These are phyloP conservation scores for Trinorchestia longiramus DNA, from an alignment of 1,140 invertebrate genomes.

Conservation along the genomic window DNA sequence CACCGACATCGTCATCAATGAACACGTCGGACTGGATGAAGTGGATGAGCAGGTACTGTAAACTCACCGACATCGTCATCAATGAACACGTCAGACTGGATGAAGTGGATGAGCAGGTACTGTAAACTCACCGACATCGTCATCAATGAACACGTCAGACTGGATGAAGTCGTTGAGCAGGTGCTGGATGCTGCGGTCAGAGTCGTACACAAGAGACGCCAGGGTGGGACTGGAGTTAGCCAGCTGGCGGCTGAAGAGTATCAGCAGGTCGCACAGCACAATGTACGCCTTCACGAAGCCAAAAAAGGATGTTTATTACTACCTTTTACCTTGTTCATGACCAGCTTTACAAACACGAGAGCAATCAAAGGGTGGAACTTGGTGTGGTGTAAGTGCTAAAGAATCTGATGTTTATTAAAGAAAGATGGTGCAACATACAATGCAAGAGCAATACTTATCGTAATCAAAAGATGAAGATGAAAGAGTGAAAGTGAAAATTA, in stretches of 20 bases:
- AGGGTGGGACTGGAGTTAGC: slow-evolving; percentile 73
- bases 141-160: slow-evolving; percentile 91
- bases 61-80: slow-evolving; percentile 84
- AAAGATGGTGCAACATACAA: no score
- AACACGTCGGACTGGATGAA: slow-evolving; percentile 97
- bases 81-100: slow-evolving; percentile 93
- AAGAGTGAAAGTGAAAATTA: no score
- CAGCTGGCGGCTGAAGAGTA: slow-evolving; percentile 94
- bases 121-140: slow-evolving; percentile 84
- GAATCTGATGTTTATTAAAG: no score
- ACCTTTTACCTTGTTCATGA: not conserved
- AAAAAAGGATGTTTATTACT: not conserved
- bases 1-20: slow-evolving; percentile 84
- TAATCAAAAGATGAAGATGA: no score
- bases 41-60: slow-evolving; percentile 86
- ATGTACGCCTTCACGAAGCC: slow-evolving; percentile 81
- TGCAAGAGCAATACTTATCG: no score
- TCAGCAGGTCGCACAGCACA: slow-evolving; percentile 92
- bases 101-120: slow-evolving; percentile 88
- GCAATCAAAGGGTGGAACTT: no score
- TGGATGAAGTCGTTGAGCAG: slow-evolving; percentile 93
- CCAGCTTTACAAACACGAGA: no score
- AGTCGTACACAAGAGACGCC: slow-evolving; percentile 83
- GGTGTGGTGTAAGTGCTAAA: no score
- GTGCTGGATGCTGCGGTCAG: slow-evolving; percentile 82